Conservation (phyloP, 2,888 invertebrate genomes). For the Argyra leucocephala region DNA sequence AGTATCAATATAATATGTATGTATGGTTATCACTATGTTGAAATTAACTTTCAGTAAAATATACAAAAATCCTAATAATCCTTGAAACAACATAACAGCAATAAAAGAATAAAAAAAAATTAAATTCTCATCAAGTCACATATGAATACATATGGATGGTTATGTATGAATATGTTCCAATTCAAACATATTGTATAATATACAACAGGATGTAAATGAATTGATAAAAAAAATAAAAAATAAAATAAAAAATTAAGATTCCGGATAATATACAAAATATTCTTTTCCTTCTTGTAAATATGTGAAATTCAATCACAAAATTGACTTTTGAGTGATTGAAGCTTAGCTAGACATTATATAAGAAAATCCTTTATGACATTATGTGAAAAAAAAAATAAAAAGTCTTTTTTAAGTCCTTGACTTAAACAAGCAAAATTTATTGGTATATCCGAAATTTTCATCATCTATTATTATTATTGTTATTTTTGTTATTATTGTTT, state of each 20-base stretch:
- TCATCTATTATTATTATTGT: too few relatives aligned
- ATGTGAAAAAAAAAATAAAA: background rate
- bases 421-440: too few relatives aligned
- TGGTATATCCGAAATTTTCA: too few relatives aligned
- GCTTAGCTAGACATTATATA: constrained; percentile 1
- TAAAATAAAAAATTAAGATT: background rate
- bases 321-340: constrained; percentile 6
- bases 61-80: background rate
- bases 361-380: constrained; percentile 6
- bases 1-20: too few relatives aligned
- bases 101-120: too few relatives aligned
- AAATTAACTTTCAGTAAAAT: constrained; percentile 3
- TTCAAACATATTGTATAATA: too few relatives aligned
- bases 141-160: background rate
- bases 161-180: too few relatives aligned
- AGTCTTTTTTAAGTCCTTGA: background rate
- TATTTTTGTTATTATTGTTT: too few relatives aligned
- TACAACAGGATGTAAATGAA: too few relatives aligned
- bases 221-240: background rate
- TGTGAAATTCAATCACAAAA: background rate
- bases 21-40: background rate
- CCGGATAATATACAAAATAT: constrained; percentile 1
- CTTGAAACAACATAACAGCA: constrained; percentile 1
- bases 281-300: background rate
- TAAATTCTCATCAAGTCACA: background rate